Conservation (phyloP, 2,797 vertebrate species). For the Platalea minor region DNA sequence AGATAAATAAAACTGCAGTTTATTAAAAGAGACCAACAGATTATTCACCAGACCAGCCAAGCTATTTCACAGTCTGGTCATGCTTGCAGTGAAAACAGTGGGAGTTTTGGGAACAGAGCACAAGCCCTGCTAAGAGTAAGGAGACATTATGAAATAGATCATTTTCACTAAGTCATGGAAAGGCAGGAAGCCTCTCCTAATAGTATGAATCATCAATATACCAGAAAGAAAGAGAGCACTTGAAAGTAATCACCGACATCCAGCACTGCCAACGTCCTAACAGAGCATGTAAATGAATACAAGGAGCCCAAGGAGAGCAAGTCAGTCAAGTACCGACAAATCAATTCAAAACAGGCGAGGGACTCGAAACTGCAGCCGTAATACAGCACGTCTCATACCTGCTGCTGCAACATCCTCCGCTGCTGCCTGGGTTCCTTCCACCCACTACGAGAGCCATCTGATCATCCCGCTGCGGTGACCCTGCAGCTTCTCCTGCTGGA, state of each 20-base stretch:
- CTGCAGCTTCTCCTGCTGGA: neutral
- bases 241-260: neutral
- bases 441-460: neutral
- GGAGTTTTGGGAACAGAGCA: constrained; percentile 10
- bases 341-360: neutral
- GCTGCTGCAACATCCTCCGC: neutral
- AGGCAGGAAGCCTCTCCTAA: neutral
- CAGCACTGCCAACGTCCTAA: neutral
- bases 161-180: neutral
- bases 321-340: neutral
- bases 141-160: neutral
- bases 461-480: neutral
- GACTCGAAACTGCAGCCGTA: neutral
- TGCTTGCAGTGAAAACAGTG: constrained; percentile 11
- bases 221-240: neutral
- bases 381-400: neutral
- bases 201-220: neutral
- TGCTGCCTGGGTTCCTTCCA: neutral
- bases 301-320: neutral
- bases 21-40: constrained; percentile 11
- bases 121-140: neutral
- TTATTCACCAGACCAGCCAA: constrained; percentile 23
- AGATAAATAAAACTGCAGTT: constrained; percentile 35
- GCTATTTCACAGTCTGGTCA: constrained; percentile 38
- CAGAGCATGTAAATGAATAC: neutral